Conservation (phyloP, 2,888 invertebrate species). For the Uropetala carovei region DNA sequence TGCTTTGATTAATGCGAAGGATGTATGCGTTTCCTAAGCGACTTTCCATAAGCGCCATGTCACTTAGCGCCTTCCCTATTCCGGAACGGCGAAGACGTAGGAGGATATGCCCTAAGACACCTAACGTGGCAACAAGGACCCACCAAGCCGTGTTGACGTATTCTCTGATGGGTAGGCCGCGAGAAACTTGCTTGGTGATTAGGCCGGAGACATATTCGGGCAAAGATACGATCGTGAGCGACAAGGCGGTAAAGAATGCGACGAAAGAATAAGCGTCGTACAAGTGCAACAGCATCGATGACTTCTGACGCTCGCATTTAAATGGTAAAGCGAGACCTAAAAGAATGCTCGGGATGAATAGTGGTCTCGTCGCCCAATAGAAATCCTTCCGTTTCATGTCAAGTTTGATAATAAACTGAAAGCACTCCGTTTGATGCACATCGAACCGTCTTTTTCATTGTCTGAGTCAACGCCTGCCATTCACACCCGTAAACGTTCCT, state of each 20-base stretch:
- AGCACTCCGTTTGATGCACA: too few relatives aligned
- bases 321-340: background rate
- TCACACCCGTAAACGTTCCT: too few relatives aligned
- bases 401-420: too few relatives aligned
- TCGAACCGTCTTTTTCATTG: too few relatives aligned
- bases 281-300: background rate
- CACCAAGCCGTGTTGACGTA: conserved; percentile 31
- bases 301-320: background rate
- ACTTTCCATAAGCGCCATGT: background rate
- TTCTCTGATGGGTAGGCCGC: conserved; percentile 13
- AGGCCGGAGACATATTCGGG: background rate
- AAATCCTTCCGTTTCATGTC: background rate
- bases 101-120: background rate
- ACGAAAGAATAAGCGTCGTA: background rate
- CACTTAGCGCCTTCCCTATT: background rate
- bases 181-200: background rate
- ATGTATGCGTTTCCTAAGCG: background rate
- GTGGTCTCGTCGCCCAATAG: background rate
- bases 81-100: background rate
- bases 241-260: background rate
- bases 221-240: background rate
- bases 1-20: background rate
- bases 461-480: too few relatives aligned
- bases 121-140: background rate
- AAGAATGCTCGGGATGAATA: background rate